Conservation (phyloP, 2,113 vertebrate genomes). For the Anguilla japonica region DNA sequence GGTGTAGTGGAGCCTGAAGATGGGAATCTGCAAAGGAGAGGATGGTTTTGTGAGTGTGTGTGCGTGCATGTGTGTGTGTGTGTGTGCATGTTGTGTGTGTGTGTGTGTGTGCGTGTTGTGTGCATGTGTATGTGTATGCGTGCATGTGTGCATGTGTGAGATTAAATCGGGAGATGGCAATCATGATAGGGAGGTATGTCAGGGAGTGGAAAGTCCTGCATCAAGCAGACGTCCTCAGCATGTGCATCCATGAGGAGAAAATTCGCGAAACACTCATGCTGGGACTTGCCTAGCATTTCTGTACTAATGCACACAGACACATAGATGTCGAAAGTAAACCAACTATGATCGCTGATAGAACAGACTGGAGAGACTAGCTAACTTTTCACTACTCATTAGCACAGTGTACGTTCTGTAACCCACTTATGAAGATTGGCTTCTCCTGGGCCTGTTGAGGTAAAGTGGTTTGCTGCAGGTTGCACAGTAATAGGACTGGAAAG, state of each 20-base stretch:
- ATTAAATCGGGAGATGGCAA: neutral
- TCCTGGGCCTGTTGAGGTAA: slow-evolving; percentile 30
- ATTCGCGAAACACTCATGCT: neutral
- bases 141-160: neutral
- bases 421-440: neutral
- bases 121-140: too few relatives aligned
- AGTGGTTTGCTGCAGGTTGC: neutral
- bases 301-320: neutral
- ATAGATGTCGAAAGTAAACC: neutral
- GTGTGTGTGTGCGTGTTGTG: neutral
- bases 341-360: neutral
- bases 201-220: neutral
- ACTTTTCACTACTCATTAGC: neutral
- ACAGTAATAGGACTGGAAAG: neutral
- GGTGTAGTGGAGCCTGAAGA: slow-evolving; percentile 41
- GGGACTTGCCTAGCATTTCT: neutral
- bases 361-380: neutral
- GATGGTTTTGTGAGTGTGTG: neutral
- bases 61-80: neutral
- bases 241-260: neutral
- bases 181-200: neutral
- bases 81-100: neutral
- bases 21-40: slow-evolving; percentile 35
- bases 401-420: neutral
- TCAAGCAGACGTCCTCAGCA: slow-evolving; percentile 9